phyloP scores from a whole-genome alignment of 1,140 invertebrate genomes.

The Drosophila kanapiae region DNA sequence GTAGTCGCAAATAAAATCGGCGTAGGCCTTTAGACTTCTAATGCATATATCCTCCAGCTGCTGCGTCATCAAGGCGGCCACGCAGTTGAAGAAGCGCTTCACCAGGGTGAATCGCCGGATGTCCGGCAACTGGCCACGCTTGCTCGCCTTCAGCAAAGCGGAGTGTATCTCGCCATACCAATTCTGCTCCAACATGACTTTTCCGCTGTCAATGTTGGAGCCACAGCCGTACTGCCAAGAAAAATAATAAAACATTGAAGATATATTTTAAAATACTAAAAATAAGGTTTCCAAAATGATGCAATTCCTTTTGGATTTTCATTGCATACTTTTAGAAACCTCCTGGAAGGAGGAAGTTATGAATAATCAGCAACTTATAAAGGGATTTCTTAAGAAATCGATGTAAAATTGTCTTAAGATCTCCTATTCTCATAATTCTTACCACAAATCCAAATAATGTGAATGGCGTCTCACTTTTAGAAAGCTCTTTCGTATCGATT shows the following conservation, averaged over 20 bases:
- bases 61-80: slow-evolving; percentile 94
- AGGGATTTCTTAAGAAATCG: not conserved
- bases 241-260: not conserved
- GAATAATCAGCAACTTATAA: too few species aligned
- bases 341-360: too few species aligned
- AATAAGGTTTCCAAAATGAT: too few species aligned
- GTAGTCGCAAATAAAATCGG: slow-evolving; percentile 91
- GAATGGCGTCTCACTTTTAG: slow-evolving; percentile 86
- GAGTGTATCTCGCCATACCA: slow-evolving; percentile 89
- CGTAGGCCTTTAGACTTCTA: slow-evolving; percentile 92
- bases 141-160: slow-evolving; percentile 90
- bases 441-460: slow-evolving; percentile 88
- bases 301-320: too few species aligned
- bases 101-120: slow-evolving; percentile 88
- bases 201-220: slow-evolving; percentile 87
- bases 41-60: slow-evolving; percentile 92
- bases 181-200: slow-evolving; percentile 86
- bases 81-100: slow-evolving; percentile 93
- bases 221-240: slow-evolving; percentile 85
- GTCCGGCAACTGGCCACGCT: slow-evolving; percentile 91
- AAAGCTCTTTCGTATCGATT: slow-evolving; percentile 86
- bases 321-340: too few species aligned
- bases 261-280: too few species aligned
- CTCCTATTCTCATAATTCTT: slow-evolving; percentile 23
- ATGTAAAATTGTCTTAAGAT: not conserved